Evolutionary conservation across 1,140 invertebrate species (phyloP).

Genomic region (Drosophila hydei): DNA sequence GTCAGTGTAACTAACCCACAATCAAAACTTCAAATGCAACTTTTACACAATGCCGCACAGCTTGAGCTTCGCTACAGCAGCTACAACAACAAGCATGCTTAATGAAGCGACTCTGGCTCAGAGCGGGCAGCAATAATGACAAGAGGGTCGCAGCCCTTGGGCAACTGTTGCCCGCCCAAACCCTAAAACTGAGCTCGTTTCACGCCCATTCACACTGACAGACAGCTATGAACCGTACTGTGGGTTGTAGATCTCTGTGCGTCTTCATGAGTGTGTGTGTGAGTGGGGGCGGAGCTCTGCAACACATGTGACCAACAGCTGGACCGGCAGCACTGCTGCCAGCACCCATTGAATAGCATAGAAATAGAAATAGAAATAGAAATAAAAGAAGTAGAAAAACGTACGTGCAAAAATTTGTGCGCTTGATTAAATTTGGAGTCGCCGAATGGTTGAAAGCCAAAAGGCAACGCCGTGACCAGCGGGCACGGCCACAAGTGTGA

Average conservation of each 20-base stretch:
- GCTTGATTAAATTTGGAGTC: conserved; percentile 79
- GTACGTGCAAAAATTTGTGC: conserved; percentile 80
- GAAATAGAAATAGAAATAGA: conserved; percentile 58
- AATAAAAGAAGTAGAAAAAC: conserved; percentile 63
- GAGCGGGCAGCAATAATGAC: conserved; percentile 26
- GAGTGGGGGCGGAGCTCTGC: not conserved
- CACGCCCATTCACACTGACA: conserved; percentile 62
- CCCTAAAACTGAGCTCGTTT: conserved; percentile 49
- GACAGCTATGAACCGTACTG: not conserved
- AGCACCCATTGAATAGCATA: conserved; percentile 71
- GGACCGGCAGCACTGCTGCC: conserved; percentile 28
- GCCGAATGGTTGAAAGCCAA: conserved; percentile 40
- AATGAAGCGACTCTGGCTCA: conserved; percentile 63
- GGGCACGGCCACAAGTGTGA: conserved; percentile 63
- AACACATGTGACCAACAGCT: conserved; percentile 68
- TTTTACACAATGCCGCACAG: conserved; percentile 60
- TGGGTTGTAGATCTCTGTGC: not conserved
- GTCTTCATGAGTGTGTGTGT: not conserved
- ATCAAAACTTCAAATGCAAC: conserved; percentile 56
- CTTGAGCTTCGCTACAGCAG: conserved; percentile 47
- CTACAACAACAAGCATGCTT: conserved; percentile 56
- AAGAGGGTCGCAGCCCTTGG: conserved; percentile 67
- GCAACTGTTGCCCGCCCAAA: conserved; percentile 66
- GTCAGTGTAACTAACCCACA: conserved; percentile 32
- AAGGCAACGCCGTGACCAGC: conserved; percentile 31